phyloP scores from a whole-genome alignment of 2,888 invertebrate genomes.

The Lithophane leautieri region DNA sequence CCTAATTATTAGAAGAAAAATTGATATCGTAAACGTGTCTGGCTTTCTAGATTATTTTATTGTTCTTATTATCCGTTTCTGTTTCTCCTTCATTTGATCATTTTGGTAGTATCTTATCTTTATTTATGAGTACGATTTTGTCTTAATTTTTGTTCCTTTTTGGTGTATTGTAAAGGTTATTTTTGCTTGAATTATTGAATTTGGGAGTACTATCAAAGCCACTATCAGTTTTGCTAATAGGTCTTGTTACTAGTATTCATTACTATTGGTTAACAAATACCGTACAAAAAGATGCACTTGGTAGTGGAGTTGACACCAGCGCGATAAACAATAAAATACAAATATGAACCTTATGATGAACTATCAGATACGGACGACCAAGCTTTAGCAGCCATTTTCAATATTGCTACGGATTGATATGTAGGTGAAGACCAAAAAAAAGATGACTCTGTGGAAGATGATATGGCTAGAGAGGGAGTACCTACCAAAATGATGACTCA shows the following conservation, averaged over 20 bases:
- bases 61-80: slow-evolving; percentile 52
- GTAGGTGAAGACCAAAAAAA: background rate
- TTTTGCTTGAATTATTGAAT: background rate
- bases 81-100: slow-evolving; percentile 32
- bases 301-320: background rate
- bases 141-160: slow-evolving; percentile 10
- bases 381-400: background rate
- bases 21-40: slow-evolving; percentile 41
- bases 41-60: slow-evolving; percentile 52
- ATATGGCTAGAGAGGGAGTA: no score
- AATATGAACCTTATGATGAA: background rate
- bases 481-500: background rate
- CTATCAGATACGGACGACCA: background rate
- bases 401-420: background rate
- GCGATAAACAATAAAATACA: background rate
- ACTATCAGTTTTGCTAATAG: background rate
- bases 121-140: slow-evolving; percentile 24
- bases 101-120: slow-evolving; percentile 10
- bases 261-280: background rate
- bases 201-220: background rate
- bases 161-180: background rate
- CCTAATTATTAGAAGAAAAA: slow-evolving; percentile 54
- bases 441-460: background rate
- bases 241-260: no score
- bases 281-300: background rate